Conservation (phyloP, 2,888 invertebrate species). For the Spisula solida region DNA sequence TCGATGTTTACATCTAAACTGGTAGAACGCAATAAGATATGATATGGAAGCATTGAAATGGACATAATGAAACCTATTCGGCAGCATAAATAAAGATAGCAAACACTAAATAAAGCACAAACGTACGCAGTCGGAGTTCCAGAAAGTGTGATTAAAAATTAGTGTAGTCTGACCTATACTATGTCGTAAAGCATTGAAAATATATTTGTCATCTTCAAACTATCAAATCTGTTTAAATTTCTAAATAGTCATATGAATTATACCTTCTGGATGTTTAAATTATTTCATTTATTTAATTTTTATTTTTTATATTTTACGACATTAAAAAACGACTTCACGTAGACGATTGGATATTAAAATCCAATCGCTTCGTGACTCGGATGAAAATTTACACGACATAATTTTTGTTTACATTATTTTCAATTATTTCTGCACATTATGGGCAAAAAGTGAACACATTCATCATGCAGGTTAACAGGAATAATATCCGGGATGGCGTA, state of each 20-base stretch:
- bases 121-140: too few species aligned
- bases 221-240: too few species aligned
- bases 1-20: too few species aligned
- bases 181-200: not conserved
- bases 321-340: not conserved
- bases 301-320: not conserved
- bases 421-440: not conserved
- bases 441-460: not conserved
- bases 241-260: too few species aligned
- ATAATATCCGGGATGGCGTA: constrained; percentile 58
- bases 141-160: not conserved
- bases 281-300: too few species aligned
- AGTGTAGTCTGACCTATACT: not conserved
- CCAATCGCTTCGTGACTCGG: constrained; percentile 11
- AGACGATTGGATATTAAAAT: not conserved
- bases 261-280: too few species aligned
- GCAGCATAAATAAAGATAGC: too few species aligned
- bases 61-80: too few species aligned
- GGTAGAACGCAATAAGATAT: too few species aligned
- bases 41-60: too few species aligned
- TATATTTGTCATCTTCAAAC: not conserved
- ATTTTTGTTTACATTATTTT: not conserved
- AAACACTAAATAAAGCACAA: too few species aligned
- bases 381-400: constrained; percentile 42
- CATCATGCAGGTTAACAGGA: constrained; percentile 23